Conservation (phyloP, 2,888 invertebrate genomes). For the Drosophila nr. fundita region DNA sequence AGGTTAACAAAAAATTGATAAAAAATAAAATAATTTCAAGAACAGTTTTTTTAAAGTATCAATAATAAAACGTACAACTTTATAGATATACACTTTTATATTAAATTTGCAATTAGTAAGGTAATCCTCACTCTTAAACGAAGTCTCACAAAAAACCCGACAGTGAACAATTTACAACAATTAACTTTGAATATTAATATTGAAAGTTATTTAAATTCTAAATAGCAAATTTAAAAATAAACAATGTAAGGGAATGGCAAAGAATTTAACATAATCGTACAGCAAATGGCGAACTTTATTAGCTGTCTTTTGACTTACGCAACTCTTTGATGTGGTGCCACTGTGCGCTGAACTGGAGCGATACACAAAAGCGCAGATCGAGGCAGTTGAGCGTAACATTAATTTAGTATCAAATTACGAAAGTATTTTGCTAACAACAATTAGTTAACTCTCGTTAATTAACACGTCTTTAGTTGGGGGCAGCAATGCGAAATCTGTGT, state of each 20-base stretch:
- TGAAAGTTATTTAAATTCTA: not conserved
- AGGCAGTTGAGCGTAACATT: slow-evolving; percentile 80
- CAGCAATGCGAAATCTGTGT: slow-evolving; percentile 82
- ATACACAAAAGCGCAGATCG: slow-evolving; percentile 77
- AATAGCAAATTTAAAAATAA: not conserved
- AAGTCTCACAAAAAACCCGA: not conserved
- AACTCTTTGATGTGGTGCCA: slow-evolving; percentile 25
- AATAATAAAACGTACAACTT: not conserved
- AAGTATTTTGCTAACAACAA: slow-evolving; percentile 85
- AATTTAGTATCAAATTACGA: slow-evolving; percentile 84
- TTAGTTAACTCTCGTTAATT: slow-evolving; percentile 85
- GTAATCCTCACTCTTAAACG: not conserved
- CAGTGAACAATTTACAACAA: not conserved
- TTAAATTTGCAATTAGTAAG: not conserved
- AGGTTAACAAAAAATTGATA: too few relatives aligned
- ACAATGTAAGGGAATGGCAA: not conserved
- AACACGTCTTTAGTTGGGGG: slow-evolving; percentile 82
- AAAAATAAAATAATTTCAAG: not conserved
- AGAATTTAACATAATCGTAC: not conserved
- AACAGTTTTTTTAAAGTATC: not conserved
- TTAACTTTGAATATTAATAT: not conserved
- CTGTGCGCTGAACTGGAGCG: slow-evolving; percentile 50
- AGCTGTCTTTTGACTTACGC: not conserved
- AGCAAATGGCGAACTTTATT: not conserved
- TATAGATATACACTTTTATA: not conserved